Evolutionary conservation across 2,113 vertebrate genomes (phyloP).

Genomic region (Capreolus pygargus): DNA sequence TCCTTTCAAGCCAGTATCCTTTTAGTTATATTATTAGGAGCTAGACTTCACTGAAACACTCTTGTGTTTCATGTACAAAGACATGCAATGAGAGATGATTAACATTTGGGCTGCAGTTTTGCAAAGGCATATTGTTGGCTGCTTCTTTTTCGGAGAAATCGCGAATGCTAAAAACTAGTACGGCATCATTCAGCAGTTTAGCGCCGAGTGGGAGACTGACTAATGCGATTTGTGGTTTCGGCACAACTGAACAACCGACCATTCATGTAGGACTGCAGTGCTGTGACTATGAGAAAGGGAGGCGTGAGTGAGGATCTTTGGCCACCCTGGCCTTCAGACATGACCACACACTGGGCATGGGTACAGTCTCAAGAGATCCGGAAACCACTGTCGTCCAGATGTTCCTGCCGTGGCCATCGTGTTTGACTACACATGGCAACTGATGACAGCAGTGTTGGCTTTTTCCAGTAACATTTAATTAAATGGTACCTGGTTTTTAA

Average conservation of each 20-base stretch:
- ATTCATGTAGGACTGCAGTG: neutral
- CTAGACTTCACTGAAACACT: neutral
- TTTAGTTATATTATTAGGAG: neutral
- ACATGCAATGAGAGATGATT: neutral
- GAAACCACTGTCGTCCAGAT: neutral
- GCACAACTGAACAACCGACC: neutral
- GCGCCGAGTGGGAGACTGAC: neutral
- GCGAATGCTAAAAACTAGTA: conserved; percentile 8
- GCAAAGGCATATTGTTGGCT: neutral
- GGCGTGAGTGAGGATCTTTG: conserved; percentile 21
- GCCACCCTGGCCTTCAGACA: neutral
- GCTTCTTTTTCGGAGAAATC: conserved; percentile 20
- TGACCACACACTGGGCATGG: neutral
- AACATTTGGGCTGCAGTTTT: neutral
- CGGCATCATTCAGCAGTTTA: neutral
- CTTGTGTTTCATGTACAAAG: conserved; percentile 24
- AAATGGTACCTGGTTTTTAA: neutral
- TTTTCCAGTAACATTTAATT: neutral
- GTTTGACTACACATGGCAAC: neutral
- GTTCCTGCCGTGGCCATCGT: neutral
- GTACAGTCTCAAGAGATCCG: neutral
- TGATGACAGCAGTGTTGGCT: neutral
- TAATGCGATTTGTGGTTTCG: neutral
- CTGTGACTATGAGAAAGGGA: neutral
- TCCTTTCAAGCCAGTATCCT: neutral